A percentile compares a stretch with the other conserved stretches of the same genome.
phyloP scores from a whole-genome alignment of 2,888 invertebrate species.

The Dromius quadrimaculatus region DNA sequence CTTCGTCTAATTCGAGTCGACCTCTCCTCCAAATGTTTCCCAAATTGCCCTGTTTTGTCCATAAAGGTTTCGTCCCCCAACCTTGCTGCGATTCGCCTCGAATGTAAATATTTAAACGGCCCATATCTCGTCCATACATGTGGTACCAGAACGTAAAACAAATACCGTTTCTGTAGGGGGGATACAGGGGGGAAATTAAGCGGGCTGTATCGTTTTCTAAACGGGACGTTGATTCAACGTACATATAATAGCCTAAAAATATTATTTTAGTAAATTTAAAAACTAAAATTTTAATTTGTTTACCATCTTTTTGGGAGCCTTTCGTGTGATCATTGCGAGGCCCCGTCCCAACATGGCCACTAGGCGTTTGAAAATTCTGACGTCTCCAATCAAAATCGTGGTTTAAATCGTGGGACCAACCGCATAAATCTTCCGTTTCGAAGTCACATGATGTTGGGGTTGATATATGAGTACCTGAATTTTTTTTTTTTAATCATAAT shows the following conservation, averaged over 20 bases:
- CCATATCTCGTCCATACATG: constrained; percentile 79
- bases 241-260: constrained; percentile 83
- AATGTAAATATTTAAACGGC: constrained; percentile 70
- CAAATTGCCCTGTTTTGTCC: constrained; percentile 75
- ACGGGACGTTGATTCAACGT: constrained; percentile 80
- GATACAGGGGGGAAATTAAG: constrained; percentile 79
- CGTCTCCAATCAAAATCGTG: constrained; percentile 83
- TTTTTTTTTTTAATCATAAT: constrained; percentile 1
- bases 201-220: constrained; percentile 76
- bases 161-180: constrained; percentile 59
- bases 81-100: constrained; percentile 62
- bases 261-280: background rate
- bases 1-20: constrained; percentile 65
- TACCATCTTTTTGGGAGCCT: constrained; percentile 69
- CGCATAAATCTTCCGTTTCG: constrained; percentile 76
- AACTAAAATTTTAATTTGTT: constrained; percentile 50
- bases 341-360: constrained; percentile 76
- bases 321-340: constrained; percentile 83
- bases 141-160: constrained; percentile 83
- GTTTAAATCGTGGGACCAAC: constrained; percentile 80
- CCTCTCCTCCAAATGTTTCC: constrained; percentile 77
- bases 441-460: constrained; percentile 74
- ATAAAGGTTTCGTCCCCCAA: constrained; percentile 66
- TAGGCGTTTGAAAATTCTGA: constrained; percentile 74
- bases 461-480: constrained; percentile 63